Percentiles rank a stretch among this genome's conserved stretches.
These are phyloP conservation scores for Drosophila ogumai DNA, from an alignment of 1,140 invertebrate species.

Conservation along the genomic window DNA sequence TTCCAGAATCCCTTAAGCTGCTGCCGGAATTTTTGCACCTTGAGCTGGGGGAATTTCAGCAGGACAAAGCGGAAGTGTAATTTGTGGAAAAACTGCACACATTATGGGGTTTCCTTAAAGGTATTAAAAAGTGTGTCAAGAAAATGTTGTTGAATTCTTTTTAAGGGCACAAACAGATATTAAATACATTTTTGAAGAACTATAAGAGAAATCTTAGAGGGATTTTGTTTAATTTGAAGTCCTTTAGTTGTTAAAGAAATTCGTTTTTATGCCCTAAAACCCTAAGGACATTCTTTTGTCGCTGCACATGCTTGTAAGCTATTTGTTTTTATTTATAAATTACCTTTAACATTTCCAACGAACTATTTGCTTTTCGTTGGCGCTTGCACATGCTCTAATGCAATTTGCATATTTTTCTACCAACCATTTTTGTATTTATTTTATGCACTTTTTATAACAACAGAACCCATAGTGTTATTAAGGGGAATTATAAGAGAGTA, in stretches of 20 bases:
- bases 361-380: conserved; percentile 3
- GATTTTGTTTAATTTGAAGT: background rate
- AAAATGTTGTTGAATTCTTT: no score
- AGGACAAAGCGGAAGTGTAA: conserved; percentile 4
- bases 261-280: background rate
- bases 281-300: no score
- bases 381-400: conserved; percentile 26
- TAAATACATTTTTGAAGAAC: no score
- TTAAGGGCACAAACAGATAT: background rate
- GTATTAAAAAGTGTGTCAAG: background rate
- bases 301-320: background rate
- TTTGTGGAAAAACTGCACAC: conserved; percentile 6
- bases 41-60: conserved; percentile 30
- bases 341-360: background rate
- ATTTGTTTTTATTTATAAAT: background rate
- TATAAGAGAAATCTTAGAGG: no score
- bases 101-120: conserved; percentile 4
- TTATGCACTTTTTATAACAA: conserved; percentile 28
- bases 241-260: background rate
- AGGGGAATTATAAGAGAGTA: conserved; percentile 12
- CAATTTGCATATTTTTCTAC: conserved; percentile 33
- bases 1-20: conserved; percentile 25
- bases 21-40: conserved; percentile 8
- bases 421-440: conserved; percentile 8
- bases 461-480: conserved; percentile 19